phyloP scores from a whole-genome alignment of 2,888 invertebrate species.

The Xylocampa areola region DNA sequence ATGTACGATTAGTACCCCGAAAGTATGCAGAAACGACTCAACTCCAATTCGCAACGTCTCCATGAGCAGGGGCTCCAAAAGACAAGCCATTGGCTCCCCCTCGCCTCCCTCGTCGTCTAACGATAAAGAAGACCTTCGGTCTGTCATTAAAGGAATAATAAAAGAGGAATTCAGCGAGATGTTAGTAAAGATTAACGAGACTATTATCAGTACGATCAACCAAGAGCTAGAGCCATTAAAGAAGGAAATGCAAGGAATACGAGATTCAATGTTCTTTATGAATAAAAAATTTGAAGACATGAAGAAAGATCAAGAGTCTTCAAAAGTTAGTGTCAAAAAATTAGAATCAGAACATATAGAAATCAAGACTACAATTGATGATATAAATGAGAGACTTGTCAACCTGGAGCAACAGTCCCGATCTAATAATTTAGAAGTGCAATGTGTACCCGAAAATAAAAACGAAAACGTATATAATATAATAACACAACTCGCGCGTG shows the following conservation, averaged over 20 bases:
- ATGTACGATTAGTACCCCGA: background rate
- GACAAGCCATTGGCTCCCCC: background rate
- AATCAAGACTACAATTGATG: background rate
- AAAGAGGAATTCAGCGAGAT: slow-evolving; percentile 8
- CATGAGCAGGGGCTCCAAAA: background rate
- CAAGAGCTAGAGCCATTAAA: slow-evolving; percentile 6
- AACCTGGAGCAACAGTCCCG: slow-evolving; percentile 14
- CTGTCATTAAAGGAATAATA: slow-evolving; percentile 9
- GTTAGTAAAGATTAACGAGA: slow-evolving; percentile 8
- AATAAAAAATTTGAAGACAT: no score
- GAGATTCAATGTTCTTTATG: slow-evolving; percentile 7
- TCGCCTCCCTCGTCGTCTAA: background rate
- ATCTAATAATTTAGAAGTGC: slow-evolving; percentile 13
- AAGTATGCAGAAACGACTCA: slow-evolving; percentile 1
- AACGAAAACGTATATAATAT: slow-evolving; percentile 12
- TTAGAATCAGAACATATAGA: background rate
- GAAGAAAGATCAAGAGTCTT: background rate
- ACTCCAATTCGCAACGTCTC: background rate
- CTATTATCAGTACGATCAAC: slow-evolving; percentile 3
- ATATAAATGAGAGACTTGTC: background rate
- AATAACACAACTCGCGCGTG: background rate
- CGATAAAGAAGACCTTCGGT: slow-evolving; percentile 1
- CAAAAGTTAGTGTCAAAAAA: background rate
- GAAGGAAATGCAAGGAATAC: slow-evolving; percentile 10
- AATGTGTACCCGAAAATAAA: slow-evolving; percentile 13